phyloP scores from a whole-genome alignment of 2,113 vertebrate species.

The Pristiophorus japonicus region DNA sequence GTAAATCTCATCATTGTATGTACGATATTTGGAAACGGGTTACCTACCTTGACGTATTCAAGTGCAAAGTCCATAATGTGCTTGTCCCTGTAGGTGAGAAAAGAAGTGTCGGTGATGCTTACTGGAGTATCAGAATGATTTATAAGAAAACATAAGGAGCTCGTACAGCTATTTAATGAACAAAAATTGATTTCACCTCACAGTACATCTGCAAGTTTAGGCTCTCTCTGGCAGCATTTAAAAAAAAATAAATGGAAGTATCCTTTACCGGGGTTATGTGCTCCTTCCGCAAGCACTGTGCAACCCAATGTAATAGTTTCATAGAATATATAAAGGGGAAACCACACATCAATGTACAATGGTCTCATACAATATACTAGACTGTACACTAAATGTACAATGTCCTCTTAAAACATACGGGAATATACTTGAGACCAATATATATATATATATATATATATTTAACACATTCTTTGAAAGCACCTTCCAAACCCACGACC shows the following conservation, averaged over 20 bases:
- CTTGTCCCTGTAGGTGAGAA: slow-evolving; percentile 59
- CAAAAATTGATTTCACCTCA: not conserved
- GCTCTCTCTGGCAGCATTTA: too few relatives aligned
- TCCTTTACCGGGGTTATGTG: not conserved
- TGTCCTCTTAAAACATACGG: not conserved
- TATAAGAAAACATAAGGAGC: not conserved
- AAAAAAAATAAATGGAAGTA: not conserved
- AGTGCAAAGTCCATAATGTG: slow-evolving; percentile 57
- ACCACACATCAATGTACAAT: not conserved
- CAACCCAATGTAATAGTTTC: not conserved
- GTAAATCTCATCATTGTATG: not conserved
- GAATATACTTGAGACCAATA: not conserved
- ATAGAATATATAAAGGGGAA: not conserved
- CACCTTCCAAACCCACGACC: too few relatives aligned
- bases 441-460: too few relatives aligned
- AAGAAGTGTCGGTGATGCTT: slow-evolving; percentile 34
- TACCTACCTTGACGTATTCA: slow-evolving; percentile 79
- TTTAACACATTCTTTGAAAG: too few relatives aligned
- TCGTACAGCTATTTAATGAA: not conserved
- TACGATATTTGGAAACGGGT: not conserved
- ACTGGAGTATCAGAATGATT: not conserved
- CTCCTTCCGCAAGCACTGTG: not conserved
- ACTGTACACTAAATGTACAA: not conserved
- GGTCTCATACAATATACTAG: not conserved
- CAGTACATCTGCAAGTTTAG: not conserved